Evolutionary conservation across 1,140 invertebrate species (phyloP), one percentile per base, ranked within the genome.

Genomic region (Pseudomyrmex gracilis): DNA sequence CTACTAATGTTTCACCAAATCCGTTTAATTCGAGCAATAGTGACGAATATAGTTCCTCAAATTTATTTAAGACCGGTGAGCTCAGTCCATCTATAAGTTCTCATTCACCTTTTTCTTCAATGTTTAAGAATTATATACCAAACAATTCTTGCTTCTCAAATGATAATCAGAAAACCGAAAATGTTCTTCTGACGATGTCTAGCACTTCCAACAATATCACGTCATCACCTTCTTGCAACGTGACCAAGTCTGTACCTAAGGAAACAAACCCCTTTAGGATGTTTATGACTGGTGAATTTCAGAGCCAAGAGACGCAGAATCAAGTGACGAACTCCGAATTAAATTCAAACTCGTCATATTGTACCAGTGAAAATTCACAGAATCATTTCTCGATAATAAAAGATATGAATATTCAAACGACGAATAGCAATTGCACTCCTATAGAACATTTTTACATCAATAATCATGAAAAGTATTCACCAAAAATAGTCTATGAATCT

Each of bases 231-330:
- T 34, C 4, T 3, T 2, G 2, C 4, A 47, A 20, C 24, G n/a
- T 9, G 2, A 24, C 17, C 8, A 2, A 10, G 53, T 13, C 71
- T 1, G 34, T 7, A 15, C 13, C 55, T 0, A 88, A 84, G 24
- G 83, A 88, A 13, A 88, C 87, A 13, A 88, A 88, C 77, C 87
- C 87, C 0, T 88, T 88, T 13, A 87, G n/a, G 17, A 20, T 20
- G 60, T 22, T n/a, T 12, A 17, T 73, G 71, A 5, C 24, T n/a
- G n/a, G 12, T 15, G 13, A 57, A 47, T 12, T 55, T 10, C 24
- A 70, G 4, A 49, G 61, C 49, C 13, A 34, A 24, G 67, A 71
- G 10, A 2, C 15, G 0, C n/a, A 20, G 1, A 70, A 9, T 17
- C 51, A 70, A 3, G 9, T 4, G 13, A 51, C 51, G 2, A 15